phyloP scores from a whole-genome alignment of 2,113 vertebrate genomes.

The Mobula birostris region DNA sequence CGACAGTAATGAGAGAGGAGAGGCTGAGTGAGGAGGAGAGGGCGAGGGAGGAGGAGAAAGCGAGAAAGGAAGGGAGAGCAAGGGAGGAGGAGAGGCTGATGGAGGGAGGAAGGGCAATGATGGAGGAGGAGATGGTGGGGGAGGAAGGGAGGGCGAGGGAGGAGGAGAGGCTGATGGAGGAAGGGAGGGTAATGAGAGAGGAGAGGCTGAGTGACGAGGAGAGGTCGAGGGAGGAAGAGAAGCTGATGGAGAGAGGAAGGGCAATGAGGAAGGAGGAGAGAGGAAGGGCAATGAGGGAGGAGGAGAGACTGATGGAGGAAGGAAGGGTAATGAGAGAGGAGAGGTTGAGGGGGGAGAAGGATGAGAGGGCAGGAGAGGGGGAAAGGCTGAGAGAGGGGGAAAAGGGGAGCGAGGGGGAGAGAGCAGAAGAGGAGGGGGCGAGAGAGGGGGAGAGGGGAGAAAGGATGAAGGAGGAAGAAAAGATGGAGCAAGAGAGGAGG shows the following conservation, averaged over 20 bases:
- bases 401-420: neutral
- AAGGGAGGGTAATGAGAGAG: too few relatives aligned
- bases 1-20: neutral
- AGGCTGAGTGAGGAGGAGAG: too few relatives aligned
- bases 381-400: neutral
- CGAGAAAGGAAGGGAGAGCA: too few relatives aligned
- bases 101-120: accelerated
- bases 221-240: too few relatives aligned
- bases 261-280: too few relatives aligned
- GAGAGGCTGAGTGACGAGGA: too few relatives aligned
- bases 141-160: neutral
- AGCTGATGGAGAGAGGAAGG: too few relatives aligned
- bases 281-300: neutral
- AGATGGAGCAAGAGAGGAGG: neutral
- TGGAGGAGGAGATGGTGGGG: neutral
- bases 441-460: neutral
- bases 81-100: neutral
- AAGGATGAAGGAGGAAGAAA: too few relatives aligned
- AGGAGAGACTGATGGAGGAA: neutral
- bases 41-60: neutral
- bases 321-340: neutral
- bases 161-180: too few relatives aligned
- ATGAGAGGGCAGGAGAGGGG: too few relatives aligned
- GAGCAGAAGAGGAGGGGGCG: accelerated
- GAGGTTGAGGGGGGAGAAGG: neutral